Conservation (phyloP, 2,797 vertebrate species). For the Onychomys leucogaster region DNA sequence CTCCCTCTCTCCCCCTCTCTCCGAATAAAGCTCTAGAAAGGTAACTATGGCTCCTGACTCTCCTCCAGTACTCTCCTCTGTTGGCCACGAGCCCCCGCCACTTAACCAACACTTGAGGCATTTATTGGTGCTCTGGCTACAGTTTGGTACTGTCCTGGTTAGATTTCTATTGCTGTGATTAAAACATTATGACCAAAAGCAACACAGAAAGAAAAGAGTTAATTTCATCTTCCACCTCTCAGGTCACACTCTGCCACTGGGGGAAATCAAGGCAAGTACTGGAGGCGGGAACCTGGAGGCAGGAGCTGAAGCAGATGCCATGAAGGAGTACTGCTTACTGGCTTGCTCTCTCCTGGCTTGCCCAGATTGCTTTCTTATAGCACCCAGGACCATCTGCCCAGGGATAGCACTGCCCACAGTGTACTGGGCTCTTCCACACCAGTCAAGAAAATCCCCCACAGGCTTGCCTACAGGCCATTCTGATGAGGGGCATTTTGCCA, state of each 20-base stretch:
- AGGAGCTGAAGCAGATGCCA: neutral
- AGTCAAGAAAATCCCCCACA: neutral
- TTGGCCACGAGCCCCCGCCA: no score
- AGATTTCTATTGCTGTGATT: no score
- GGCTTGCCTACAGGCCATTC: neutral
- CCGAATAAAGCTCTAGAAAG: no score
- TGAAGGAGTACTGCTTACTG: neutral
- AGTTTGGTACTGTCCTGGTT: neutral
- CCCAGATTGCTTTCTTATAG: neutral
- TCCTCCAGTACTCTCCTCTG: no score
- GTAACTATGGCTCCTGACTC: no score
- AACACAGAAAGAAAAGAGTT: neutral
- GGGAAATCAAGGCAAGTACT: neutral
- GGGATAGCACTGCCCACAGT: no score
- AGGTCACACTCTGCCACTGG: no score
- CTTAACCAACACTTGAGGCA: no score
- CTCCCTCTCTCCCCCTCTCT: no score
- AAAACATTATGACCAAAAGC: neutral
- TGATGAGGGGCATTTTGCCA: no score
- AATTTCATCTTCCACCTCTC: neutral
- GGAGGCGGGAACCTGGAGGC: neutral
- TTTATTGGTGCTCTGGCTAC: neutral
- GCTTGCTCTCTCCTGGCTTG: neutral
- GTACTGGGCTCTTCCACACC: no score
- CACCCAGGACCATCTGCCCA: neutral